Evolutionary conservation across 2,797 vertebrate species (phyloP), one percentile per base, ranked within the genome.

Genomic region (Syngnathus rostellatus): DNA sequence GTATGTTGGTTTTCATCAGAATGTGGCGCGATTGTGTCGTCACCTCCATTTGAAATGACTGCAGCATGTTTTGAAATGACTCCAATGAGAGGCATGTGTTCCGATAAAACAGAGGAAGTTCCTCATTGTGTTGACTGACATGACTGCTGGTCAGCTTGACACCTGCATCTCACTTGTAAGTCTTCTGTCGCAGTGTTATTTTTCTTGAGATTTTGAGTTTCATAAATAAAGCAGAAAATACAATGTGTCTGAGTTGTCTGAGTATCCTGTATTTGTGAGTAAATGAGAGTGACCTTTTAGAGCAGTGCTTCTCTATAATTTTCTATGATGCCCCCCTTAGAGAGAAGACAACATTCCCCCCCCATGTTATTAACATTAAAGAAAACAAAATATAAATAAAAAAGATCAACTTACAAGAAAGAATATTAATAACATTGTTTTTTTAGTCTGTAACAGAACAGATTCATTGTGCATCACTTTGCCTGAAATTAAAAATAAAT

Each of bases 221-320:
- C 64, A 64, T 82, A 85, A 85, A 86, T 86, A 81, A 85, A 85
- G 39, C 43, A 54, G 11, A 69, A 77, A 71, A 71, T 23, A 23
- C 7, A 68, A 41, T 23, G 17, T 50, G n/a, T 45, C n/a, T 19
- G 17, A 50, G 17, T 50, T 50, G n/a, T 45, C n/a, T 19, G 17
- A 50, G 17, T 50, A 7, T 50, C 48, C 23, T 55, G 31, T 31
- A 31, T 31, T 11, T 12, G n/a, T 54, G 53, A 55, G 10, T n/a
- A n/a, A 50, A 50, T 50, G 6, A n/a, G 17, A 17, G 31, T 50
- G 48, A 50, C 48, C 48, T 50, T 50, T 50, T 50, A n/a, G 48
- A 50, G 48, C 48, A 50, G 31, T 31, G 31, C 31, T 31, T 31
- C 31, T 31, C 31, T 31, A 31, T 31, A 31, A 31, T 31, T 31